Percentiles rank a stretch among this genome's conserved stretches.
Conservation (phyloP, 2,113 vertebrate species). For the Clarias macrocephalus region DNA sequence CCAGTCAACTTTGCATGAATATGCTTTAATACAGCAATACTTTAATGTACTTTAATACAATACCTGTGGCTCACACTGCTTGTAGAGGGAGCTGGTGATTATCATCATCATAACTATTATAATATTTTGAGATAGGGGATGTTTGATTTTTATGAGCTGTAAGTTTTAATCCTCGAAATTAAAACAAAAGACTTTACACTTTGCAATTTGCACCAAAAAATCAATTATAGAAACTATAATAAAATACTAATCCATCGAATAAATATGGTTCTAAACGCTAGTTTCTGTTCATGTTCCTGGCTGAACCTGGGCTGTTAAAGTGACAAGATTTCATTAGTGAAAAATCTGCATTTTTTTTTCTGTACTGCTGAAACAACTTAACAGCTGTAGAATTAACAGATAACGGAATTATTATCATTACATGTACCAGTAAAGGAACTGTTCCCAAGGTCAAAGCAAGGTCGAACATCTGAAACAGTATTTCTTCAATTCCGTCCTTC, state of each 20-base stretch:
- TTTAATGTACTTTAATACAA: too few relatives aligned
- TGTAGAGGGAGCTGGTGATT: too few relatives aligned
- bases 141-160: too few relatives aligned
- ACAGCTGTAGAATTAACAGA: not conserved
- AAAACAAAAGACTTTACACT: too few relatives aligned
- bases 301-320: not conserved
- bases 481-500: not conserved
- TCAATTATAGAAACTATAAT: not conserved
- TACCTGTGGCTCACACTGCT: too few relatives aligned
- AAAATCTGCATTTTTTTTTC: not conserved
- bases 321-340: not conserved
- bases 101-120: too few relatives aligned
- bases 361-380: not conserved
- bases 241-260: not conserved
- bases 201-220: too few relatives aligned
- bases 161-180: too few relatives aligned
- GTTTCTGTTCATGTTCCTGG: not conserved
- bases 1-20: too few relatives aligned
- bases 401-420: not conserved
- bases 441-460: not conserved
- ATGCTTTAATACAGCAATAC: too few relatives aligned
- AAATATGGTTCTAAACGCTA: not conserved
- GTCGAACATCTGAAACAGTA: not conserved
- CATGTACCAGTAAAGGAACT: not conserved
- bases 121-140: too few relatives aligned